Evolutionary conservation across 2,113 vertebrate species (phyloP).

Genomic region (Promerops cafer): DNA sequence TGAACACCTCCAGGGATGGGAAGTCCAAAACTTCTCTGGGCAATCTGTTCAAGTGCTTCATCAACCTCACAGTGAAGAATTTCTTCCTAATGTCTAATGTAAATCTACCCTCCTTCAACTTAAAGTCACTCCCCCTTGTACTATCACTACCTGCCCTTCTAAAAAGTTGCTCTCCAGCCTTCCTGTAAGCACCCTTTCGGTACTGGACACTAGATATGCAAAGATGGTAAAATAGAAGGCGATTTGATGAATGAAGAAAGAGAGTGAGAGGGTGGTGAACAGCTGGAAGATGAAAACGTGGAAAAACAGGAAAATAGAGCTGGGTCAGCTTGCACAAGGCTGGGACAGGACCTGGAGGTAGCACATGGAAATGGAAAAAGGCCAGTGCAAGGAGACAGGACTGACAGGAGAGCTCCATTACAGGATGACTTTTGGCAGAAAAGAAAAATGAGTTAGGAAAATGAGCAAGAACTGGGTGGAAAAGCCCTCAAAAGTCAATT

Average conservation of each 20-base stretch:
- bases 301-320: not conserved
- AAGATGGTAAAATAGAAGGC: not conserved
- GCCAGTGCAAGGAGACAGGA: not conserved
- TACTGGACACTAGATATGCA: not conserved
- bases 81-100: not conserved
- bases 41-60: not conserved
- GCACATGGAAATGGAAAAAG: not conserved
- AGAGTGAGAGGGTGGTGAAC: not conserved
- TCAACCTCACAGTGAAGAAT: not conserved
- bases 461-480: not conserved
- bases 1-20: not conserved
- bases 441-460: not conserved
- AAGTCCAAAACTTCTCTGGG: not conserved
- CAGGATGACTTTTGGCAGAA: not conserved
- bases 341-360: not conserved
- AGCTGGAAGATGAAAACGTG: not conserved
- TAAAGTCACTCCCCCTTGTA: not conserved
- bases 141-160: not conserved
- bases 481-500: not conserved
- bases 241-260: not conserved
- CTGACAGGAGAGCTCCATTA: not conserved
- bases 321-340: not conserved
- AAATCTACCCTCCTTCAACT: not conserved
- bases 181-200: not conserved
- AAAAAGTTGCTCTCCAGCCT: not conserved